These are phyloP conservation scores for Phenganax marumi DNA, from an alignment of 92 coral and sea anemone genomes.

Conservation along the genomic window DNA sequence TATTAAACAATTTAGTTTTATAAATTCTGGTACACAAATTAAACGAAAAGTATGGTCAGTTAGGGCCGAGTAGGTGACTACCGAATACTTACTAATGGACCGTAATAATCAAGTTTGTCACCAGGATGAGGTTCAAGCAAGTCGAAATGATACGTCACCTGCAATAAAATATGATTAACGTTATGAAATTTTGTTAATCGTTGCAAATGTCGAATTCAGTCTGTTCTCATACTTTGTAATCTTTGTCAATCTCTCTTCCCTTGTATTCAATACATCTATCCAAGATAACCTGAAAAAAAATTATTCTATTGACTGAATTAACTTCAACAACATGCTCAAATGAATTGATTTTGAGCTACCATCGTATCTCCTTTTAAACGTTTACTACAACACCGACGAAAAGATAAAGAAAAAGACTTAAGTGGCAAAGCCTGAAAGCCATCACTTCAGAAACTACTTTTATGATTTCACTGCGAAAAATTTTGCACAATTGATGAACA, in stretches of 20 bases:
- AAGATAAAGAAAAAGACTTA: too few species aligned
- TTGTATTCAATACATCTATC: constrained; percentile 26
- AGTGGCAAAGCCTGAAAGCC: too few species aligned
- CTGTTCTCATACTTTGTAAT: constrained; percentile 8
- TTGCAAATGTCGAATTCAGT: not conserved
- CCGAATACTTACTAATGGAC: constrained; percentile 15
- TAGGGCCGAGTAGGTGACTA: not conserved
- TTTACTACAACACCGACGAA: too few species aligned
- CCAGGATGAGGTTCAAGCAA: constrained; percentile 39
- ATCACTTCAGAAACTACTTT: too few species aligned
- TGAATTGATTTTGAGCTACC: too few species aligned
- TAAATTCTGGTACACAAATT: too few species aligned
- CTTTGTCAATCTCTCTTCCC: constrained; percentile 33
- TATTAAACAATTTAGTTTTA: too few species aligned
- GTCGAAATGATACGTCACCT: constrained; percentile 40
- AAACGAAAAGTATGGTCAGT: not conserved
- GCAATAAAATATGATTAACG: not conserved
- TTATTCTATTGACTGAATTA: too few species aligned
- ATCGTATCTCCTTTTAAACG: too few species aligned
- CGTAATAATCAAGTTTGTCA: constrained; percentile 5
- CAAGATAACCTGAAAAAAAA: constrained; percentile 19
- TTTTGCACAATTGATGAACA: too few species aligned
- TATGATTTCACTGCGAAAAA: too few species aligned
- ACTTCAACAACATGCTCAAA: too few species aligned
- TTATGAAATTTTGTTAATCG: not conserved